Evolutionary conservation across 1,140 invertebrate species (phyloP).

Genomic region (Dreissena rostriformis): DNA sequence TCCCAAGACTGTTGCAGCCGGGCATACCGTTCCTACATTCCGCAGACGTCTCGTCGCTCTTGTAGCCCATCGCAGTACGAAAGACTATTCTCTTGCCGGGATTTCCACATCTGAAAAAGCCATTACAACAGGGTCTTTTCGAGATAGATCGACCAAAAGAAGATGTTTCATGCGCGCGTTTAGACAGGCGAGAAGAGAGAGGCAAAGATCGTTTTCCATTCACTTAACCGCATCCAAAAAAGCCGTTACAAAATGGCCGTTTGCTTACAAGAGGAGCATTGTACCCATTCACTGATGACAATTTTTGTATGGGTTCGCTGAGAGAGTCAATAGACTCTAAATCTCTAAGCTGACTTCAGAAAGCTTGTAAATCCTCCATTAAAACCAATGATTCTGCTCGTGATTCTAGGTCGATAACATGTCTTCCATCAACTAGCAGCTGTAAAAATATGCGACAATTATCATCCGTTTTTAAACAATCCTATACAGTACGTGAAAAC

Average conservation of each 20-base stretch:
- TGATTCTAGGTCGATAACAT: no score
- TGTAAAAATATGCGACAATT: no score
- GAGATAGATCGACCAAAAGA: not conserved
- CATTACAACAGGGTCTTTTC: slow-evolving; percentile 53
- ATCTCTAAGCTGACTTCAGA: no score
- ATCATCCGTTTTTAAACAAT: no score
- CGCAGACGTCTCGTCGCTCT: not conserved
- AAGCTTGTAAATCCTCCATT: no score
- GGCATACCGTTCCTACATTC: not conserved
- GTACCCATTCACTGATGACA: no score
- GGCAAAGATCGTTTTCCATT: slow-evolving; percentile 36
- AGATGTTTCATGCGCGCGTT: slow-evolving; percentile 27
- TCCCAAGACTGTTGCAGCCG: no score
- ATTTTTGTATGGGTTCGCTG: no score
- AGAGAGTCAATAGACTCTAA: no score
- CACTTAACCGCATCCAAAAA: slow-evolving; percentile 43
- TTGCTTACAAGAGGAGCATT: slow-evolving; percentile 35
- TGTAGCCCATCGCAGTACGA: slow-evolving; percentile 22
- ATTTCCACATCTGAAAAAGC: slow-evolving; percentile 56
- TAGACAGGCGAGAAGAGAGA: not conserved
- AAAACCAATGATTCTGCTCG: no score
- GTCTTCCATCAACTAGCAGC: no score
- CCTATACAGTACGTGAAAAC: no score
- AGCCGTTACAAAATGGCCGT: slow-evolving; percentile 56
- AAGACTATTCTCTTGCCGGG: slow-evolving; percentile 50